Conservation (phyloP, 2,113 vertebrate species). For the Amphiprion ocellaris region DNA sequence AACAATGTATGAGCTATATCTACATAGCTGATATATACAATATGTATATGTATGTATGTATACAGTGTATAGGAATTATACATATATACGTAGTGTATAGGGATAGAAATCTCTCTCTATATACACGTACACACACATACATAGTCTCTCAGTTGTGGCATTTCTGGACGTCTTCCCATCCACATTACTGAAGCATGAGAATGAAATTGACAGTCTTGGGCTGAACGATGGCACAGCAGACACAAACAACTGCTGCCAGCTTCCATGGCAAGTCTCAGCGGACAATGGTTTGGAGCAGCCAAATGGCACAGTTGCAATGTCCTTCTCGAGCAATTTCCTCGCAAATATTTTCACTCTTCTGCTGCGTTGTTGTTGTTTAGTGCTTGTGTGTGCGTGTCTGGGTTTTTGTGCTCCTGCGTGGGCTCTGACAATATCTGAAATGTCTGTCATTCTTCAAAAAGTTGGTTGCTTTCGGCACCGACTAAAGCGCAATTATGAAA, state of each 20-base stretch:
- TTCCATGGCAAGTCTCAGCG: conserved; percentile 65
- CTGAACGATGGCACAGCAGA: conserved; percentile 69
- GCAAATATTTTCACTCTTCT: conserved; percentile 65
- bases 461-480: not conserved
- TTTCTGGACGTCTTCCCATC: conserved; percentile 68
- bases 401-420: not conserved
- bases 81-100: no score
- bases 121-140: conserved; percentile 14
- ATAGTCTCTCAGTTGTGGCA: conserved; percentile 49
- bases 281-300: conserved; percentile 68
- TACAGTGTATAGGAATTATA: not conserved
- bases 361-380: conserved; percentile 9
- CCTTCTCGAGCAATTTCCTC: conserved; percentile 72
- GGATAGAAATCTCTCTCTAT: not conserved
- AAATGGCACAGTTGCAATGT: conserved; percentile 73
- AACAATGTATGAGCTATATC: no score
- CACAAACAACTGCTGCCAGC: conserved; percentile 70
- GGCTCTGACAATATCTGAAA: conserved; percentile 21
- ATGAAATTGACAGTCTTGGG: conserved; percentile 81
- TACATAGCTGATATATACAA: no score
- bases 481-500: not conserved
- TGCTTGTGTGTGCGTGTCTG: not conserved
- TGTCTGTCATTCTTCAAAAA: conserved; percentile 43
- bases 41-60: not conserved
- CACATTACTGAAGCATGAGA: conserved; percentile 80